These are phyloP conservation scores for Pogona vitticeps DNA, from an alignment of 2,113 vertebrate genomes.

Conservation along the genomic window DNA sequence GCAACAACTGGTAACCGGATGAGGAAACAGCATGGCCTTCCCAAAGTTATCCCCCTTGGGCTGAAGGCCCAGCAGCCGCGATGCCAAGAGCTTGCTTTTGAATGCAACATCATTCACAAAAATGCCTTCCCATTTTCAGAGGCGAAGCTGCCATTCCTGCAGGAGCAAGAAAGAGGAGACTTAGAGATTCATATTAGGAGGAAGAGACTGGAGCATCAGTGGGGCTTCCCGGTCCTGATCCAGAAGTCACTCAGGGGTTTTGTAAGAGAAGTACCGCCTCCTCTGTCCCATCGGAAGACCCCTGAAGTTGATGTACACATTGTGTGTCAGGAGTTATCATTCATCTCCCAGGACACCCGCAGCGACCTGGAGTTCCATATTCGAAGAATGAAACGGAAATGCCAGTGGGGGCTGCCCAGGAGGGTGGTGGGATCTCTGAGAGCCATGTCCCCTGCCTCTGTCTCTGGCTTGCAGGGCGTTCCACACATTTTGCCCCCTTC, in stretches of 20 bases:
- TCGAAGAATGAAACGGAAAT: neutral
- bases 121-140: neutral
- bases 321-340: neutral
- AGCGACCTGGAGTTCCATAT: conserved; percentile 10
- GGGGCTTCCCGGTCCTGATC: neutral
- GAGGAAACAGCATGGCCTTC: neutral
- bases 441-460: neutral
- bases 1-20: neutral
- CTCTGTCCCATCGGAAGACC: rapidly evolving
- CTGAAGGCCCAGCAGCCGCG: neutral
- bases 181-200: neutral
- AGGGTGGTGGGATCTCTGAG: conserved; percentile 1
- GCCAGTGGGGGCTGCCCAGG: conserved; percentile 11
- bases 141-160: neutral
- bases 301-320: neutral
- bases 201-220: neutral
- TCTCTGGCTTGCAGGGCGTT: rapidly evolving
- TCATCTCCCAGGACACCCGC: neutral
- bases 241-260: neutral
- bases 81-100: neutral
- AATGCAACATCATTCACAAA: neutral
- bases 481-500: neutral
- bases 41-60: neutral
- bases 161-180: no score
- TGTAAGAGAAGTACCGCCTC: neutral